Percentiles rank a stretch among this genome's conserved stretches.
Evolutionary conservation across 2,888 invertebrate species (phyloP).

Genomic region (Ditula angustiorana): DNA sequence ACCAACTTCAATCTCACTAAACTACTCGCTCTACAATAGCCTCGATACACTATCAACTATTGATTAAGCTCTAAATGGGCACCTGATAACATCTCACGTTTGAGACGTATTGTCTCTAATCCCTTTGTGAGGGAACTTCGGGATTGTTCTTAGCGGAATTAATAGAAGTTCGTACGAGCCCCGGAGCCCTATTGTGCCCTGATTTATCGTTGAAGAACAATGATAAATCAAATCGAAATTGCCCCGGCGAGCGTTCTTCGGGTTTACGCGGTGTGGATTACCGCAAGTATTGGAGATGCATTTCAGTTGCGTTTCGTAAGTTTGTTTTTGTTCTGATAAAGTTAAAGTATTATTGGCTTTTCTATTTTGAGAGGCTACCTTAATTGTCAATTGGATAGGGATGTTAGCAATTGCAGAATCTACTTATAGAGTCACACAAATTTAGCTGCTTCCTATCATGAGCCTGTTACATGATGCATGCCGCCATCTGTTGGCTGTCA

Average conservation of each 20-base stretch:
- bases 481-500: too few species aligned
- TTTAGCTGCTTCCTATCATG: too few species aligned
- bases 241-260: conserved; percentile 67
- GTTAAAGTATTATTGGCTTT: too few species aligned
- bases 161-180: conserved; percentile 78
- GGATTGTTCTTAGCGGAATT: conserved; percentile 82
- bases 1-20: conserved; percentile 5
- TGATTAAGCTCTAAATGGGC: conserved; percentile 40
- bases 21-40: conserved; percentile 18
- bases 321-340: not conserved
- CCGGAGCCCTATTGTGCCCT: conserved; percentile 76
- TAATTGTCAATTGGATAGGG: too few species aligned
- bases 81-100: conserved; percentile 75
- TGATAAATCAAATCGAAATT: conserved; percentile 84
- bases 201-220: conserved; percentile 84
- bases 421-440: too few species aligned
- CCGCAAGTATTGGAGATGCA: conserved; percentile 36
- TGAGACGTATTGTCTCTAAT: conserved; percentile 78
- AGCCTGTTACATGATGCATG: too few species aligned
- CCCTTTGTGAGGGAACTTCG: conserved; percentile 74
- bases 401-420: too few species aligned
- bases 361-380: too few species aligned
- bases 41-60: conserved; percentile 39
- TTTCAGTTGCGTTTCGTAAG: conserved; percentile 22
- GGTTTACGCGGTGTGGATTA: conserved; percentile 47